phyloP scores from a whole-genome alignment of 2,113 vertebrate genomes.

The Semnornis frantzii region DNA sequence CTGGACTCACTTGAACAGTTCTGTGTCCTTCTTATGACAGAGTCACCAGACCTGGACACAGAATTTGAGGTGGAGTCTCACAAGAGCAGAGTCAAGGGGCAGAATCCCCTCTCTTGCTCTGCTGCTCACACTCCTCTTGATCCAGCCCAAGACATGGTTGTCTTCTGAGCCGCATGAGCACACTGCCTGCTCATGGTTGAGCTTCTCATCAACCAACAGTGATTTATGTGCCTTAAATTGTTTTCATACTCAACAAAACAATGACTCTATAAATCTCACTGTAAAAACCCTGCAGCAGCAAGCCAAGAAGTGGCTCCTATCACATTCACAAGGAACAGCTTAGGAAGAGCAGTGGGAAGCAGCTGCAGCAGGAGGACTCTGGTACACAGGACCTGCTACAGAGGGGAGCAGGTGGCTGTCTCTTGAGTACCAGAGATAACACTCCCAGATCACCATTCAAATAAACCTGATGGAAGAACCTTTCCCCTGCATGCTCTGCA shows the following conservation, averaged over 20 bases:
- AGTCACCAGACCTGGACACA: no score
- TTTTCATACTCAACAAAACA: background rate
- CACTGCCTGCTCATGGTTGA: no score
- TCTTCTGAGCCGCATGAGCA: no score
- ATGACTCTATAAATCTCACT: background rate
- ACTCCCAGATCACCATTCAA: background rate
- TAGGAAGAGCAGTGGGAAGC: accelerated
- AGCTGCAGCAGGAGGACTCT: background rate
- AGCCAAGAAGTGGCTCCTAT: background rate
- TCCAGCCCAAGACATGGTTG: no score
- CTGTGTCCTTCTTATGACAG: no score
- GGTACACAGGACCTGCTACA: accelerated
- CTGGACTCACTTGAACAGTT: no score
- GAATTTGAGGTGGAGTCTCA: no score
- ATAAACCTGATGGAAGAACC: background rate
- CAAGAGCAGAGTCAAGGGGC: no score
- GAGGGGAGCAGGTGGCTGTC: background rate
- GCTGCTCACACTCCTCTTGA: no score
- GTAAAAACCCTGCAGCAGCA: background rate
- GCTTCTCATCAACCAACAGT: no score
- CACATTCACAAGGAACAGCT: no score
- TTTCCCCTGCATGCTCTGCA: background rate
- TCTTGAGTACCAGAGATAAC: background rate
- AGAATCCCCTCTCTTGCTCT: no score
- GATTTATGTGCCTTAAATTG: background rate